Evolutionary conservation across 2,797 vertebrate genomes (phyloP).

Genomic region (Hypotaenidia okinawae): DNA sequence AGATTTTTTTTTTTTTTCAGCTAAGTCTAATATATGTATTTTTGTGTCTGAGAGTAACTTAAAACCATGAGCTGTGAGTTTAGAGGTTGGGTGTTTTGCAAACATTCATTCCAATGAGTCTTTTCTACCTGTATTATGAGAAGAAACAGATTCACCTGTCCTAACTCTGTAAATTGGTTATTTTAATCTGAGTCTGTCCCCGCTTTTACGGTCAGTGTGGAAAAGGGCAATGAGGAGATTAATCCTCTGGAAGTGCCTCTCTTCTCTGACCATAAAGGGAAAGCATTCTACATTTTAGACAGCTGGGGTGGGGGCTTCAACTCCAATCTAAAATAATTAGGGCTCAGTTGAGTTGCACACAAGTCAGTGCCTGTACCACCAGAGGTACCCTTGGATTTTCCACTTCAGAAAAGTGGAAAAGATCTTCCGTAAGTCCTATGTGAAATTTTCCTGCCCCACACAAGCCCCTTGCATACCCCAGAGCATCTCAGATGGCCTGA

Average conservation of each 20-base stretch:
- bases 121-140: neutral
- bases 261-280: neutral
- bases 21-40: neutral
- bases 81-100: conserved; percentile 6
- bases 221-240: conserved; percentile 16
- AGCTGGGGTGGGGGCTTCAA: neutral
- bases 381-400: neutral
- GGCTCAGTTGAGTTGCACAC: neutral
- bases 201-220: neutral
- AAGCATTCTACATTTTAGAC: neutral
- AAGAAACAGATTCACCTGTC: conserved; percentile 41
- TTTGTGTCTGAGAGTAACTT: conserved; percentile 31
- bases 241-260: conserved; percentile 10
- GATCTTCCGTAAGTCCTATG: neutral
- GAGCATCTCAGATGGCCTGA: neutral
- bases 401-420: neutral
- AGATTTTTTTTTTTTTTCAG: conserved; percentile 19
- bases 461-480: neutral
- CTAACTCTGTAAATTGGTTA: neutral
- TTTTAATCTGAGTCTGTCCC: conserved; percentile 13
- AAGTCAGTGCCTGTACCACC: neutral
- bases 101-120: neutral
- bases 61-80: neutral
- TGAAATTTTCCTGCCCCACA: neutral
- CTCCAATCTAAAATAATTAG: neutral